These are phyloP conservation scores for Platygyra sinensis DNA, from an alignment of 64 coral and sea anemone species.

Conservation along the genomic window DNA sequence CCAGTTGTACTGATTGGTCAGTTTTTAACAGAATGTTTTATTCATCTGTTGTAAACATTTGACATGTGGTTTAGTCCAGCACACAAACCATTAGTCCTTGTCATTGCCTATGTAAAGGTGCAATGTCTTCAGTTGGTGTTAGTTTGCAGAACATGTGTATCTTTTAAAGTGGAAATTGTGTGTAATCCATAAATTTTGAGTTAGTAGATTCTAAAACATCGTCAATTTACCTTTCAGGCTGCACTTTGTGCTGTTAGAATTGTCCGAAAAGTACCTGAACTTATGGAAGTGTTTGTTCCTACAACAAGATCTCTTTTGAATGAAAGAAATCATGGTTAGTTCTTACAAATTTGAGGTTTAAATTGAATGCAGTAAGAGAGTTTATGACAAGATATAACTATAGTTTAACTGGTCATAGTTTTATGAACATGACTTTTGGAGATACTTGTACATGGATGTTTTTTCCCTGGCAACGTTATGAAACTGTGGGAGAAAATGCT, in stretches of 20 bases:
- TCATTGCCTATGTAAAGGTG: no score
- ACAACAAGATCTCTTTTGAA: slow-evolving; percentile 92
- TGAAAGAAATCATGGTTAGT: slow-evolving; percentile 98
- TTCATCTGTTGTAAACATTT: neutral
- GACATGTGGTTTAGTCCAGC: neutral
- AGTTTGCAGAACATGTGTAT: neutral
- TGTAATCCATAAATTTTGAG: neutral
- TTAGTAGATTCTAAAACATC: neutral
- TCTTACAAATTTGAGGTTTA: no score
- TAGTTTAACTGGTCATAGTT: no score
- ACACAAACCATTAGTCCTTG: no score
- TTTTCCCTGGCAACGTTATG: no score
- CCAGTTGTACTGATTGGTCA: neutral
- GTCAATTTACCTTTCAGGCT: slow-evolving; percentile 53
- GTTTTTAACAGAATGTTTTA: neutral
- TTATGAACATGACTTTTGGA: no score
- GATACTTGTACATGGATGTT: no score
- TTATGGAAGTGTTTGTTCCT: slow-evolving; percentile 99
- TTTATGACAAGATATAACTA: no score
- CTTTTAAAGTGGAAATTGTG: no score
- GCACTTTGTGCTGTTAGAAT: slow-evolving; percentile 93
- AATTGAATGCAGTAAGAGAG: no score
- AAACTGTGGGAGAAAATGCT: neutral
- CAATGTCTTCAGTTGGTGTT: no score
- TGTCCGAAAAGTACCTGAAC: slow-evolving; percentile 97